Evolutionary conservation across 2,888 invertebrate genomes (phyloP).

Genomic region (Heliconius charithonia): DNA sequence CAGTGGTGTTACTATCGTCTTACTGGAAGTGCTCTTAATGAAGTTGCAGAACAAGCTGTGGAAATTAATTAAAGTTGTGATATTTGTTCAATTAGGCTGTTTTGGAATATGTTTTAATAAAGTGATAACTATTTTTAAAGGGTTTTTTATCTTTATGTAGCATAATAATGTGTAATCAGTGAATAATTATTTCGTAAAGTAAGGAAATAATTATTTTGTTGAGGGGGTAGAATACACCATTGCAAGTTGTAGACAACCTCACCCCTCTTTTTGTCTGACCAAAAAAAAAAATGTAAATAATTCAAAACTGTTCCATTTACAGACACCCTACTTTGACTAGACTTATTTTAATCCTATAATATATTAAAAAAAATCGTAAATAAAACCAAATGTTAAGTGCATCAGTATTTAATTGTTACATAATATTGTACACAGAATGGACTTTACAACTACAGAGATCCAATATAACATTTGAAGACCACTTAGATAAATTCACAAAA

Average conservation of each 20-base stretch:
- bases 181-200: no score
- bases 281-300: no score
- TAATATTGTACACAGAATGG: constrained; percentile 40
- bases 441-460: constrained; percentile 40
- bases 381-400: constrained; percentile 40
- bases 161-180: no score
- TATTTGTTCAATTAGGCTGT: neutral
- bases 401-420: constrained; percentile 38
- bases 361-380: constrained; percentile 10
- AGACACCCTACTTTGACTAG: neutral
- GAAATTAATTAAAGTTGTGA: neutral
- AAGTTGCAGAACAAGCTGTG: constrained; percentile 40
- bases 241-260: no score
- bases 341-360: neutral
- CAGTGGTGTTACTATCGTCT: constrained; percentile 88
- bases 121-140: no score
- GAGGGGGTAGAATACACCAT: no score
- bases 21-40: constrained; percentile 56
- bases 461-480: constrained; percentile 33
- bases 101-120: no score
- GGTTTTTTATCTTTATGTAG: no score
- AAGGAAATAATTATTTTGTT: no score
- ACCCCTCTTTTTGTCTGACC: no score
- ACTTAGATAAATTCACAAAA: constrained; percentile 39
- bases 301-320: no score